These are phyloP conservation scores for Haliaeetus leucogaster DNA, from an alignment of 2,113 vertebrate genomes.

Conservation along the genomic window DNA sequence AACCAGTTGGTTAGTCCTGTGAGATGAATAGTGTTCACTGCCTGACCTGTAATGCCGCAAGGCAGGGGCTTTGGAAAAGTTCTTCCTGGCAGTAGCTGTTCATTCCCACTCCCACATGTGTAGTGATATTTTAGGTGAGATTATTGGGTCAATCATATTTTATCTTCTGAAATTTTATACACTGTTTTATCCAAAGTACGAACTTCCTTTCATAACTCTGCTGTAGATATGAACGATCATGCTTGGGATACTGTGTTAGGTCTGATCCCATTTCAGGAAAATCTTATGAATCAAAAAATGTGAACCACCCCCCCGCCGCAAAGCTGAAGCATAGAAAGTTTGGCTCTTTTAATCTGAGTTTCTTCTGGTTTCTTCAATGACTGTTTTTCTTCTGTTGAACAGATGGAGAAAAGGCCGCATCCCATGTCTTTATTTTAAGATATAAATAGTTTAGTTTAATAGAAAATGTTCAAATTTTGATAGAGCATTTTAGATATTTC, in stretches of 20 bases:
- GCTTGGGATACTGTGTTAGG: background rate
- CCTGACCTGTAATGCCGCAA: background rate
- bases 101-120: background rate
- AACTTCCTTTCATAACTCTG: background rate
- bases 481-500: background rate
- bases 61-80: background rate
- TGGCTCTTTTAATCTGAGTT: background rate
- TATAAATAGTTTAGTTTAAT: background rate
- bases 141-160: background rate
- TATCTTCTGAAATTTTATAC: background rate
- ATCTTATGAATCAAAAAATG: background rate
- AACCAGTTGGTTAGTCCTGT: background rate
- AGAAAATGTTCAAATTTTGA: background rate
- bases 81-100: background rate
- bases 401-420: background rate
- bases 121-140: background rate
- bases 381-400: background rate
- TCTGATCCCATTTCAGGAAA: background rate
- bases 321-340: background rate
- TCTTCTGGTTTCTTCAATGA: background rate
- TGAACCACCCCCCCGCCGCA: too few relatives aligned
- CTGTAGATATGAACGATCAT: accelerated
- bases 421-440: background rate
- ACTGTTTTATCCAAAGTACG: background rate
- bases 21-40: background rate